A percentile compares a stretch with the other conserved stretches of the same genome.
Evolutionary conservation across 2,113 vertebrate species (phyloP).

Genomic region (Peromyscus leucopus): DNA sequence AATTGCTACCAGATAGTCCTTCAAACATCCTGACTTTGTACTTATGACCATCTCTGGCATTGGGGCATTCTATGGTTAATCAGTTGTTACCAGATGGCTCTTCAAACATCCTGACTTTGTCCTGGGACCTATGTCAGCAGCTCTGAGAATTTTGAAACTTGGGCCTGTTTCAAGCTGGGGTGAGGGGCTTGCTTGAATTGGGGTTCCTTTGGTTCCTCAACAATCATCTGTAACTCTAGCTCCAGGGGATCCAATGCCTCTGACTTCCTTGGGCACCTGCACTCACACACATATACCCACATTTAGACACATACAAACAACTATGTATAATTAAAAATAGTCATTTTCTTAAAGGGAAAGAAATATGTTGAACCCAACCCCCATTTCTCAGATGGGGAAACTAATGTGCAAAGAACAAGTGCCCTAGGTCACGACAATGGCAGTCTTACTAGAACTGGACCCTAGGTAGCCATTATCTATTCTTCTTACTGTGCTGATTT

Average conservation of each 20-base stretch:
- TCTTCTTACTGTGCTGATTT: not conserved
- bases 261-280: not conserved
- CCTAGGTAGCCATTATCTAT: not conserved
- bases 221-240: not conserved
- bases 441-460: not conserved
- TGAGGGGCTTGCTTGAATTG: no score
- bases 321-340: not conserved
- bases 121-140: no score
- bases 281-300: not conserved
- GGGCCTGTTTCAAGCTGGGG: no score
- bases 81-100: no score
- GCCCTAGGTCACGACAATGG: not conserved
- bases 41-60: no score
- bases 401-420: not conserved
- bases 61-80: no score
- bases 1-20: no score
- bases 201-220: no score
- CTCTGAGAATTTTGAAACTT: no score
- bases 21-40: no score
- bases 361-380: not conserved
- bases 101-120: no score
- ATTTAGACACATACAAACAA: not conserved
- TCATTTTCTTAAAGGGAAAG: not conserved
- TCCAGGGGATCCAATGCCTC: not conserved
- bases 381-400: slow-evolving; percentile 16